Evolutionary conservation across 2,888 invertebrate genomes (phyloP).

Genomic region (Acrocyrtus sp.): DNA sequence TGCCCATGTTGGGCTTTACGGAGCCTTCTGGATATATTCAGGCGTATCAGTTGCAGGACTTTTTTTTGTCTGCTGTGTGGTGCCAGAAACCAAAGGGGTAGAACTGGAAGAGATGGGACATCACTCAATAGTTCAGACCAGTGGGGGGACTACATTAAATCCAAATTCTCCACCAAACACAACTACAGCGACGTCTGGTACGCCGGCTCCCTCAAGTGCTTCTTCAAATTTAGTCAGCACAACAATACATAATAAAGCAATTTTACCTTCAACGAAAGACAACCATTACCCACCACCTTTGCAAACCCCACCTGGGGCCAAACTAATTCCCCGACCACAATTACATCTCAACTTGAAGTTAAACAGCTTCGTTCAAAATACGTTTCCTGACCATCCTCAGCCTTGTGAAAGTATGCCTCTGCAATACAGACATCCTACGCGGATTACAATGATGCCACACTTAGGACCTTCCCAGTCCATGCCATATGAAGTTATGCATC

Average conservation of each 20-base stretch:
- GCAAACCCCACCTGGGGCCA: conserved; percentile 55
- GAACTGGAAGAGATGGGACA: conserved; percentile 88
- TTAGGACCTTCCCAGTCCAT: conserved; percentile 39
- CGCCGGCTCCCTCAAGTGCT: conserved; percentile 53
- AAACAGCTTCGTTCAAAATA: conserved; percentile 43
- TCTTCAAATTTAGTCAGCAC: conserved; percentile 50
- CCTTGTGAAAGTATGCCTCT: conserved; percentile 51
- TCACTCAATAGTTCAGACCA: conserved; percentile 44
- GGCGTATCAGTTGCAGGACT: conserved; percentile 83
- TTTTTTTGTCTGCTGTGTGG: conserved; percentile 85
- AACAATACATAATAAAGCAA: conserved; percentile 25
- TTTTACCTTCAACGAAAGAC: conserved; percentile 43
- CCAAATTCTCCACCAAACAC: conserved; percentile 48
- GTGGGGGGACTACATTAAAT: conserved; percentile 32
- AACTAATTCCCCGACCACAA: conserved; percentile 47
- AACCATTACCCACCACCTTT: conserved; percentile 53
- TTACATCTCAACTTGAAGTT: conserved; percentile 47
- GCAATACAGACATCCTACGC: conserved; percentile 44
- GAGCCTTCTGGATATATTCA: conserved; percentile 90
- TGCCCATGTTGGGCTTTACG: conserved; percentile 78
- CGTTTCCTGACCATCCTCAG: conserved; percentile 49
- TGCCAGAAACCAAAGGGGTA: conserved; percentile 91
- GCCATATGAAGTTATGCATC: conserved; percentile 47
- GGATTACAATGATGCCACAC: conserved; percentile 46
- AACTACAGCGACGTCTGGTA: conserved; percentile 36